Percentiles rank a stretch among this genome's conserved stretches.
phyloP scores from a whole-genome alignment of 1,140 invertebrate species.

The Papilio xuthus region DNA sequence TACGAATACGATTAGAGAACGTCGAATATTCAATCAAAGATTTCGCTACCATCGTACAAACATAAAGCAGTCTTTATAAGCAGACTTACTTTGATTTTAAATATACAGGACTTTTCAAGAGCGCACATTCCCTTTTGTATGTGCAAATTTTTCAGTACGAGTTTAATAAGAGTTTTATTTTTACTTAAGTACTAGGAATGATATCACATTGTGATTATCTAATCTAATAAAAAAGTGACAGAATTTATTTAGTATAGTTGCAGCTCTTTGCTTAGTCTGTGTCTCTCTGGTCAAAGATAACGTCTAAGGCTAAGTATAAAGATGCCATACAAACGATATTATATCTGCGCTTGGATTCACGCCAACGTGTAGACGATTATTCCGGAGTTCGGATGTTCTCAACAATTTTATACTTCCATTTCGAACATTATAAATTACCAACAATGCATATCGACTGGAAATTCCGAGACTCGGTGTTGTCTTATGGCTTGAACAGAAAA shows the following conservation, averaged over 20 bases:
- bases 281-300: no score
- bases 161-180: no score
- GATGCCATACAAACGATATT: conserved; percentile 6
- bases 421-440: conserved; percentile 14
- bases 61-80: conserved; percentile 20
- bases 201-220: no score
- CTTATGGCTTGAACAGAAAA: background rate
- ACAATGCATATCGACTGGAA: conserved; percentile 13
- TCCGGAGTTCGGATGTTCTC: conserved; percentile 22
- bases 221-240: no score
- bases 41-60: background rate
- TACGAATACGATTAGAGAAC: conserved; percentile 1
- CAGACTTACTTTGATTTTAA: no score
- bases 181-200: no score
- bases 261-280: no score
- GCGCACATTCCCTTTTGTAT: no score
- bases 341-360: conserved; percentile 10
- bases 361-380: conserved; percentile 19
- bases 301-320: conserved; percentile 5
- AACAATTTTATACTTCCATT: conserved; percentile 25
- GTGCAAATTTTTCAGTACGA: no score
- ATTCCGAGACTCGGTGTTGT: background rate
- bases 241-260: no score
- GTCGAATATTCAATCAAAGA: background rate
- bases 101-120: no score